Evolutionary conservation across 2,797 vertebrate genomes (phyloP).

Genomic region (Parotocinclus haroldoi): DNA sequence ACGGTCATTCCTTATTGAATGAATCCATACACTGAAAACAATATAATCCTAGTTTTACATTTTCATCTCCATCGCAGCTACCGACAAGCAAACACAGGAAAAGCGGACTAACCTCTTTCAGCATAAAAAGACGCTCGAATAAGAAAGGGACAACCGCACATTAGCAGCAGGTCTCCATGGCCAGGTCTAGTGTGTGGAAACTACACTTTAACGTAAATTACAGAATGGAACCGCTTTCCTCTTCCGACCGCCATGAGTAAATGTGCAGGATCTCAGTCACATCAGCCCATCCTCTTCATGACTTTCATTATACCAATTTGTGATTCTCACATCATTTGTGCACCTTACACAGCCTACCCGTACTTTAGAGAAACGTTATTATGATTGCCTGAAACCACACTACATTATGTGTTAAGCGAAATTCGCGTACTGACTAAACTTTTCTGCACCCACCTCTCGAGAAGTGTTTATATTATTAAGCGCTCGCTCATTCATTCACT

Average conservation of each 20-base stretch:
- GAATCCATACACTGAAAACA: too few species aligned
- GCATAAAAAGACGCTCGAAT: constrained; percentile 74
- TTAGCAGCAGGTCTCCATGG: constrained; percentile 36
- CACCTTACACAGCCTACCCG: too few species aligned
- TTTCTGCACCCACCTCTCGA: neutral
- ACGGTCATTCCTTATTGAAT: too few species aligned
- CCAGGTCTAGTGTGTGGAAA: constrained; percentile 40
- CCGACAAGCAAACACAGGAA: too few species aligned
- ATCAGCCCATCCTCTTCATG: neutral
- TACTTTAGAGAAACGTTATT: too few species aligned
- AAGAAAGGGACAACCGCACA: constrained; percentile 73
- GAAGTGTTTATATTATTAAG: neutral
- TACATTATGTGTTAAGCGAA: neutral
- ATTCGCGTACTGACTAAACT: neutral
- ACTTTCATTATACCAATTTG: too few species aligned
- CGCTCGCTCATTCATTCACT: neutral
- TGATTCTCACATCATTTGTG: neutral
- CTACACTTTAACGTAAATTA: constrained; percentile 23
- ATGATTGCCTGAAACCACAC: neutral
- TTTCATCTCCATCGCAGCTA: too few species aligned
- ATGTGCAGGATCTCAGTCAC: neutral
- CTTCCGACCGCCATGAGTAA: neutral
- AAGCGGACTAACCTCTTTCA: constrained; percentile 68
- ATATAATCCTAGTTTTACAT: too few species aligned
- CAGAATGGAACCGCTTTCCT: neutral